Evolutionary conservation across 2,888 invertebrate species (phyloP).

Genomic region (Epistrophe grossulariae): DNA sequence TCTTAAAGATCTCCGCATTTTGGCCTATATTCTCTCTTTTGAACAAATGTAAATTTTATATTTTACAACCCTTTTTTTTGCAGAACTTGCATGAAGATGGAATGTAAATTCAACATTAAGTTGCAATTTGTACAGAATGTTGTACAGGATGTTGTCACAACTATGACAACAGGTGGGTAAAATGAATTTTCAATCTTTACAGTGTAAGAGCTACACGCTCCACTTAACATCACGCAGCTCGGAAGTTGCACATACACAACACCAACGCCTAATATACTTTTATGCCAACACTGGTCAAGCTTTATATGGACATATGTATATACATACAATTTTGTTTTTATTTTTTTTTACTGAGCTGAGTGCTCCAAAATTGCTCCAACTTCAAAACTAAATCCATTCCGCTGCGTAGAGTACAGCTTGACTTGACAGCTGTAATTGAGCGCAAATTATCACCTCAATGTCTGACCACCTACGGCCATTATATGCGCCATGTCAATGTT

Average conservation of each 20-base stretch:
- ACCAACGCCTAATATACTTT: neutral
- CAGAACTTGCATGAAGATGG: too few species aligned
- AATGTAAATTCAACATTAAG: too few species aligned
- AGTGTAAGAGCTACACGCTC: neutral
- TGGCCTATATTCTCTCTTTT: too few species aligned
- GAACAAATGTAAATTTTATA: too few species aligned
- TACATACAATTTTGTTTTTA: neutral
- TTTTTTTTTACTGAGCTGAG: neutral
- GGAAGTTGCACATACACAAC: neutral
- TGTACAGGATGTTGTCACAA: neutral
- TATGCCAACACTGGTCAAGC: conserved; percentile 16
- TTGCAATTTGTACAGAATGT: too few species aligned
- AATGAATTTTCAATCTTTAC: too few species aligned
- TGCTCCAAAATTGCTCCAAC: conserved; percentile 9
- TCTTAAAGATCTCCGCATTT: too few species aligned
- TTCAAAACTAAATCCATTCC: conserved; percentile 17
- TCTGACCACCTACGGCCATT: conserved; percentile 76
- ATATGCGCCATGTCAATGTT: conserved; percentile 75
- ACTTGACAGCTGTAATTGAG: conserved; percentile 74
- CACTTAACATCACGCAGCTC: neutral
- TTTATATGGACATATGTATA: conserved; percentile 27
- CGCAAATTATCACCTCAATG: conserved; percentile 75
- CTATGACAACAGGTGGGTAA: neutral
- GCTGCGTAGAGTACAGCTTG: conserved; percentile 35
- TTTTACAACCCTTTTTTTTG: too few species aligned